Base-by-base conservation (phyloP, 1,140 invertebrate genomes). In the Drosophila athabasca region DNA sequence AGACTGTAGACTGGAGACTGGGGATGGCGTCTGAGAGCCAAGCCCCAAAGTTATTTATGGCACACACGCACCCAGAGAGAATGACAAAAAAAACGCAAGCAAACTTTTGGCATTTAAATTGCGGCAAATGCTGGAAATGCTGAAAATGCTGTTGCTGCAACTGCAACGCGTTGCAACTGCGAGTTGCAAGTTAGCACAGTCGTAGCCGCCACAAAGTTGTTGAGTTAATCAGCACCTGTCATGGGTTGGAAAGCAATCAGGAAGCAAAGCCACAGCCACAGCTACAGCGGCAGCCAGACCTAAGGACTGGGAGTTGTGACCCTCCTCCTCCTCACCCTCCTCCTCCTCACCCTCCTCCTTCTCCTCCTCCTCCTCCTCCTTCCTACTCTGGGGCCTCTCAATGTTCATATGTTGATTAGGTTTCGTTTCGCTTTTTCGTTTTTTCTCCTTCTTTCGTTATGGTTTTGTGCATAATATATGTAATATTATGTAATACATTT, bases 161-260 rank as follows among this genome's bases (percentile, higher is more conserved):
- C 24, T 31, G 73, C 59, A 70, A 35, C 62, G 17, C 17, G 17
- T 19, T 62, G 73, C 65, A 54, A 60, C 24, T 31, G 73, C 59
- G 66, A 31, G 17, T 29, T 17, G 45, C 39, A 51, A 62, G 31
- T 35, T 29, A 53, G 35, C 35, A 39, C n/a, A n/a, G n/a, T 39
- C 35, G 35, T 2, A 39, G 35, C 35, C 35, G 35, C 35, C 35
- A 39, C 35, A 53, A 26, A 64, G 68, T 49, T 43, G 41, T 39
- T 51, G 43, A 75, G 62, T 67, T 85, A 85, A 85, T 85, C 82
- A 85, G 78, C 82, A 87, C 82, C 82, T 85, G 82, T 87, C 82
- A 85, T 62, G 59, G 68, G 58, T 51, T 59, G 58, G 45, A 82
- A 77, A 50, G 76, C 77, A 87, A 85, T 80, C 81, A 84, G 82